These are phyloP conservation scores for Chiroxiphia lanceolata DNA, from an alignment of 2,797 vertebrate genomes.

Conservation along the genomic window DNA sequence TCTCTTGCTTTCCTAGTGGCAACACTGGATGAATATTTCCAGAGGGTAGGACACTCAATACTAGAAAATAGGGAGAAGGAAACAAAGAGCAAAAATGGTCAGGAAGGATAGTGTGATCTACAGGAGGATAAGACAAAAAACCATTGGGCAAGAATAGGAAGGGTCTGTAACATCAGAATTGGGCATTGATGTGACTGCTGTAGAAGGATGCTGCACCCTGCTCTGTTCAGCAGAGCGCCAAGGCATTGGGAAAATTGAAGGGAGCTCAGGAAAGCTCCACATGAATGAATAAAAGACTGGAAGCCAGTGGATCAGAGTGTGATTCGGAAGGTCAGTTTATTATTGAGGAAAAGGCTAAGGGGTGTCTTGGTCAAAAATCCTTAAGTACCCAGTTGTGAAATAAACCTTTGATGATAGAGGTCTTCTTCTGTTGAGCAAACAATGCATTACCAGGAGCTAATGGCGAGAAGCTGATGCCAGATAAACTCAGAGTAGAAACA, in stretches of 20 bases:
- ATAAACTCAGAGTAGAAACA: not conserved
- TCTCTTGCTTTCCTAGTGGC: not conserved
- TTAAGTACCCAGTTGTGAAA: not conserved
- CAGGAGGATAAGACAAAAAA: not conserved
- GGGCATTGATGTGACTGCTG: not conserved
- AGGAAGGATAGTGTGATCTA: not conserved
- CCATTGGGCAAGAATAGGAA: not conserved
- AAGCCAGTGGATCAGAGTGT: not conserved
- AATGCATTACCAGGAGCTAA: fast-evolving
- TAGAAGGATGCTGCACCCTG: not conserved
- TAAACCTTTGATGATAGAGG: not conserved
- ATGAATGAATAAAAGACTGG: not conserved
- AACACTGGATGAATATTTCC: not conserved
- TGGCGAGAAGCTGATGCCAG: not conserved
- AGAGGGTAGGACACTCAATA: not conserved
- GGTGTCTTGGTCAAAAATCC: not conserved
- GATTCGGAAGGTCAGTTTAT: not conserved
- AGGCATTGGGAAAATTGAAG: not conserved
- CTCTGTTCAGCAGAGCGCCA: not conserved
- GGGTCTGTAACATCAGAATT: not conserved
- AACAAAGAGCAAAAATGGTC: not conserved
- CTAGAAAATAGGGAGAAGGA: not conserved
- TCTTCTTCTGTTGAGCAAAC: not conserved
- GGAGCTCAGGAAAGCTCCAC: not conserved
- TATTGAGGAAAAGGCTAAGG: not conserved